These are phyloP conservation scores for Ectemnius lituratus DNA, from an alignment of 2,888 invertebrate genomes.

Conservation along the genomic window DNA sequence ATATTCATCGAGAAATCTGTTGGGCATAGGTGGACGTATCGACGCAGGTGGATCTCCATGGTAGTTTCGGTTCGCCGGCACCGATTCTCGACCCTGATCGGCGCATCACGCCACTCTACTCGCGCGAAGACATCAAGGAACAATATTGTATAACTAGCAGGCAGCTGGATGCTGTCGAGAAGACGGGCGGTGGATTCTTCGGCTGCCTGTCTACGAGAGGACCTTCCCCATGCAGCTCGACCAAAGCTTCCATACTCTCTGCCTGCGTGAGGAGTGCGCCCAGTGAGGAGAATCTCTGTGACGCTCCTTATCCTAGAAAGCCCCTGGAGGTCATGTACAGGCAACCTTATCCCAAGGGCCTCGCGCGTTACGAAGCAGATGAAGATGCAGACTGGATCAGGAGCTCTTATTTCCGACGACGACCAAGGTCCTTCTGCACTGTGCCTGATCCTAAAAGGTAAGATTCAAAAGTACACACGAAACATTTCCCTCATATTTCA, in stretches of 20 bases:
- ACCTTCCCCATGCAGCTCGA: constrained; percentile 83
- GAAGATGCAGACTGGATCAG: constrained; percentile 86
- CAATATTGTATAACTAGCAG: constrained; percentile 96
- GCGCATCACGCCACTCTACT: constrained; percentile 83
- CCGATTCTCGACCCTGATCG: constrained; percentile 78
- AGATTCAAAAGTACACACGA: constrained; percentile 6
- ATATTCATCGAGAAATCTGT: constrained; percentile 13
- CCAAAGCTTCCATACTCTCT: constrained; percentile 87
- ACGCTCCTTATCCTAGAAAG: constrained; percentile 87
- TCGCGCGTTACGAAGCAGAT: constrained; percentile 64
- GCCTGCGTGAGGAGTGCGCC: constrained; percentile 93
- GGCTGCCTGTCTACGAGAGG: constrained; percentile 90
- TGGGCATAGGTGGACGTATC: constrained; percentile 75
- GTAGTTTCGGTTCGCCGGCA: constrained; percentile 69
- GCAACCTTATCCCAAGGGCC: constrained; percentile 70
- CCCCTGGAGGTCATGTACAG: constrained; percentile 71
- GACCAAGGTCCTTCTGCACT: constrained; percentile 87
- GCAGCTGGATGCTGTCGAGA: constrained; percentile 90
- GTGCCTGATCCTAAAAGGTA: constrained; percentile 85
- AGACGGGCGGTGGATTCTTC: constrained; percentile 84
- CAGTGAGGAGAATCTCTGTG: constrained; percentile 92
- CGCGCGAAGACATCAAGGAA: constrained; percentile 93
- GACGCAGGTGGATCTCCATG: constrained; percentile 77
- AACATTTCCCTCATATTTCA: too few relatives aligned
- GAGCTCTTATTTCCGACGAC: constrained; percentile 89